These are phyloP conservation scores for Aphrocallistes beatrix DNA, from an alignment of 37 sponge, comb jelly and placozoan genomes.

Conservation along the genomic window DNA sequence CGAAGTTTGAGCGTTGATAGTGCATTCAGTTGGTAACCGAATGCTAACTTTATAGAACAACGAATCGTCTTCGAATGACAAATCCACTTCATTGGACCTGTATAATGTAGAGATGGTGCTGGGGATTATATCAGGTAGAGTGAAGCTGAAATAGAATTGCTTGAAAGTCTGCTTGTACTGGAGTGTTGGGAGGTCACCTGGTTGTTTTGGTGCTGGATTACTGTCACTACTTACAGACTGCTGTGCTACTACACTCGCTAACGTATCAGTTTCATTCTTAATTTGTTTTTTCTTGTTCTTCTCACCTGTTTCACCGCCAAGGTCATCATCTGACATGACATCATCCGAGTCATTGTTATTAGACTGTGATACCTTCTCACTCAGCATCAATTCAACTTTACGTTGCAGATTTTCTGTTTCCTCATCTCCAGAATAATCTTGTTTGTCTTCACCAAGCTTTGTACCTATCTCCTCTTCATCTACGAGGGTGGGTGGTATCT, in stretches of 20 bases:
- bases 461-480: background rate
- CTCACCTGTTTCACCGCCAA: background rate
- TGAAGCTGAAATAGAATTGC: constrained; percentile 7
- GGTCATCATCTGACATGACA: background rate
- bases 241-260: background rate
- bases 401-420: background rate
- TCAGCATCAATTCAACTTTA: background rate
- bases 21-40: background rate
- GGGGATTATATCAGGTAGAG: background rate
- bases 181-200: background rate
- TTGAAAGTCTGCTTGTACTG: constrained; percentile 7
- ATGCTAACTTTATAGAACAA: background rate
- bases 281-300: background rate
- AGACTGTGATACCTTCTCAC: background rate
- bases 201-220: background rate
- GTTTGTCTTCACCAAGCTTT: background rate
- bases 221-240: background rate
- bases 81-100: background rate
- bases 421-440: background rate
- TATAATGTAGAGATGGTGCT: background rate
- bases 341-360: background rate
- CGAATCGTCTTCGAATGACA: background rate
- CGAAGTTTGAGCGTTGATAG: background rate
- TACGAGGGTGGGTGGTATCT: background rate
- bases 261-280: background rate